A percentile compares a stretch with the other conserved stretches of the same genome.
These are phyloP conservation scores for Tenthredo distinguenda DNA, from an alignment of 2,888 invertebrate species.

Conservation along the genomic window DNA sequence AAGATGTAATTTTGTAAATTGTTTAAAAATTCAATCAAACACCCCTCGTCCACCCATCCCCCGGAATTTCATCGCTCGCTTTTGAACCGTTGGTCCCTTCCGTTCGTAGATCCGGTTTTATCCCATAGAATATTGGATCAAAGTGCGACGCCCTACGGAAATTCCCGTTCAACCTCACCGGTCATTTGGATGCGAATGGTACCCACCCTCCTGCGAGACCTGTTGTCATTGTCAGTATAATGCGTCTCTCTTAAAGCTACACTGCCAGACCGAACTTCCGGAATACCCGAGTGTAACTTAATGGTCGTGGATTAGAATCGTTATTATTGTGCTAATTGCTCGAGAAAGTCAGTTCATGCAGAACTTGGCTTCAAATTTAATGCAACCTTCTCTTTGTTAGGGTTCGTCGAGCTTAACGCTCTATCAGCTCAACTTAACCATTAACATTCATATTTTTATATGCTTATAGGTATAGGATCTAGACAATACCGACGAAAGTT, in stretches of 20 bases:
- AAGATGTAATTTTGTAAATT: slow-evolving; percentile 20
- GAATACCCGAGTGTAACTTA: not conserved
- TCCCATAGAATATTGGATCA: slow-evolving; percentile 41
- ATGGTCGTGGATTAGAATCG: slow-evolving; percentile 1
- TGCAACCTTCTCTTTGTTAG: slow-evolving; percentile 1
- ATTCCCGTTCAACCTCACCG: slow-evolving; percentile 32
- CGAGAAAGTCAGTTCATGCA: slow-evolving; percentile 5
- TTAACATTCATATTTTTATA: not conserved
- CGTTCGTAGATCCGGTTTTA: slow-evolving; percentile 33
- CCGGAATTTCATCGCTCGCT: slow-evolving; percentile 11
- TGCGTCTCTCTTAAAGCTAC: slow-evolving; percentile 36
- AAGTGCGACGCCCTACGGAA: slow-evolving; percentile 25
- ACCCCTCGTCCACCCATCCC: not conserved
- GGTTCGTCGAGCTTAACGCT: not conserved
- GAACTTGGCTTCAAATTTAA: not conserved
- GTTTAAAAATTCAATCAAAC: slow-evolving; percentile 38
- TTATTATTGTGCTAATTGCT: slow-evolving; percentile 37
- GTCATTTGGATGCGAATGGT: slow-evolving; percentile 41
- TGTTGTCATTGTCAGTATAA: slow-evolving; percentile 35
- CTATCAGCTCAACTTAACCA: slow-evolving; percentile 2
- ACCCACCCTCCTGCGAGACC: slow-evolving; percentile 2
- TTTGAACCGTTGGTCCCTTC: slow-evolving; percentile 23
- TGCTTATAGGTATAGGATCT: not conserved
- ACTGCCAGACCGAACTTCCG: slow-evolving; percentile 40
- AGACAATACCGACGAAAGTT: not conserved